These are phyloP conservation scores for Sinohyriopsis cumingii DNA, from an alignment of 2,888 invertebrate species.

Conservation along the genomic window DNA sequence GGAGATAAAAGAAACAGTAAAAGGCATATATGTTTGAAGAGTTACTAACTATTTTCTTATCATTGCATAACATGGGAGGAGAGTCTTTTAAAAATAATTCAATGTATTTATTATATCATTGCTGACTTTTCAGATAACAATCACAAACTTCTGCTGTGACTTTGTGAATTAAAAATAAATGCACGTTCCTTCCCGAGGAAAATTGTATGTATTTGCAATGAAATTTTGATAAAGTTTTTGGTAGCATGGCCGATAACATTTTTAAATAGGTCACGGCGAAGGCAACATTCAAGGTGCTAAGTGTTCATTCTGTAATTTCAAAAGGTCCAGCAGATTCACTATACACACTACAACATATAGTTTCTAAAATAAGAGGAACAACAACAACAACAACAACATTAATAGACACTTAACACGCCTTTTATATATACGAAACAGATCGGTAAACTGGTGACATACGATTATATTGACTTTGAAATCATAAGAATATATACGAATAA, in stretches of 20 bases:
- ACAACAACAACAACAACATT: too few relatives aligned
- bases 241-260: conserved; percentile 1
- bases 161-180: neutral
- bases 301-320: conserved; percentile 15
- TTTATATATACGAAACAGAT: too few relatives aligned
- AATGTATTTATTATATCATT: neutral
- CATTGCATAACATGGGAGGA: too few relatives aligned
- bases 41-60: too few relatives aligned
- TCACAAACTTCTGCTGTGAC: neutral
- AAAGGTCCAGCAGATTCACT: conserved; percentile 10
- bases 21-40: too few relatives aligned
- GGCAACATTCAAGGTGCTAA: conserved; percentile 12
- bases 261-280: conserved; percentile 9
- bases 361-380: conserved; percentile 3
- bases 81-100: neutral
- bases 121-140: neutral
- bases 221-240: neutral
- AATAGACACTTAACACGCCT: too few relatives aligned
- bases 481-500: too few relatives aligned
- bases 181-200: conserved; percentile 6
- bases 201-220: conserved; percentile 15
- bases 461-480: too few relatives aligned
- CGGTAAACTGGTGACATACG: too few relatives aligned
- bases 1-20: too few relatives aligned
- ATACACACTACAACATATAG: conserved; percentile 14